Evolutionary conservation across 2,113 vertebrate species (phyloP), one percentile per base, ranked within the genome.

Genomic region (Excalfactoria chinensis): DNA sequence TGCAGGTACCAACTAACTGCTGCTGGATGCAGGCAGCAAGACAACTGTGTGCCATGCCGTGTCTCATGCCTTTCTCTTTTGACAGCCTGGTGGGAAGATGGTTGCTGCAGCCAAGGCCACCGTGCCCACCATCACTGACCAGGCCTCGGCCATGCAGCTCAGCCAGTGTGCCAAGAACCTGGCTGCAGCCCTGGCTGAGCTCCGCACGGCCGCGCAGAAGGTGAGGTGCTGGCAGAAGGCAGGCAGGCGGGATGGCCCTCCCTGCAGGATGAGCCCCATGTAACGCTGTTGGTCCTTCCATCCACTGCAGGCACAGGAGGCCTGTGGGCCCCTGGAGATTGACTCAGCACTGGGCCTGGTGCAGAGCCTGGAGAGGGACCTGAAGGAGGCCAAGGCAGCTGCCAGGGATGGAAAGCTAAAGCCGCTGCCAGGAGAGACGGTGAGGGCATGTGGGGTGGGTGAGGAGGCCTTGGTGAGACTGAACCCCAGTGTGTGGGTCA

Each of bases 131-230:
- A 98, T 99, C 94, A 95, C 98, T 1, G 99, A 99, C 97, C 98
- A 99, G 94, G 98, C 99, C 7, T 99, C 99, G 0, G 99, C 99
- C 7, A 99, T 99, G 99, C 99, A 99, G 93, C 99, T 99, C 93
- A 99, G 99, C 94, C 99, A 99, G 93, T 99, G 99, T 86, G 99
- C 99, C 58, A 99, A 99, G 96, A 99, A 99, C 95, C 97, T 99
- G 75, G 98, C 99, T 0, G 98, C 98, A 0, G 98, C 99, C 6
- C 95, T 99, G 67, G 98, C 98, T 1, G 99, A 99, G 75, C 98
- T 99, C 46, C 98, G 99, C 32, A 99, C 99, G 0, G 98, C 99
- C 0, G 98, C 99, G 5, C 99, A 99, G 96, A 99, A 99, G 99
- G 99, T 99, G 95, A 77, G 84, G 60, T 35, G 20, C 35, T 48